A percentile compares a stretch with the other conserved stretches of the same genome.
Conservation (phyloP, 2,888 invertebrate genomes). For the Apamea sordens region DNA sequence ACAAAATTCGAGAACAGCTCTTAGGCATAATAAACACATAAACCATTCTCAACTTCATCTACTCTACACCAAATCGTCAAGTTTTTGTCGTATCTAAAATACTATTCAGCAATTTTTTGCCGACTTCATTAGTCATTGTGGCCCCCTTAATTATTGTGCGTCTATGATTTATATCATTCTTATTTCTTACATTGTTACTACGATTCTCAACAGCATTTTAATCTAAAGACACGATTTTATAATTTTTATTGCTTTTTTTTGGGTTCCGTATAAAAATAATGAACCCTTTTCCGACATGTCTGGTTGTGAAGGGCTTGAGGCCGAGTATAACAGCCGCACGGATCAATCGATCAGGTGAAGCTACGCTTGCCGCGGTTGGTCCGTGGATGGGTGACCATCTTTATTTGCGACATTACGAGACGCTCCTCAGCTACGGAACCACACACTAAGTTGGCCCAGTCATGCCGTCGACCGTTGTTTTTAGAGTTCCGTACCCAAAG, state of each 20-base stretch:
- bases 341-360: too few relatives aligned
- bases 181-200: constrained; percentile 66
- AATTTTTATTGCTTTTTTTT: constrained; percentile 42
- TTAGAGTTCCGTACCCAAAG: not conserved
- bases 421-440: constrained; percentile 10
- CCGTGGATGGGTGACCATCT: too few relatives aligned
- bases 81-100: constrained; percentile 65
- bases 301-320: too few relatives aligned
- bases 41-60: constrained; percentile 2
- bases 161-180: constrained; percentile 69
- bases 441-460: too few relatives aligned
- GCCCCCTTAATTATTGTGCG: constrained; percentile 81
- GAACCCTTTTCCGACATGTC: not conserved
- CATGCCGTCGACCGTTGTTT: constrained; percentile 13
- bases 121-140: constrained; percentile 83
- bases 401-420: not conserved
- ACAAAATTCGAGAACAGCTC: not conserved
- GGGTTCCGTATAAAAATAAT: not conserved
- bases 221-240: constrained; percentile 63
- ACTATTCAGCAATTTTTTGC: constrained; percentile 80
- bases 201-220: constrained; percentile 59
- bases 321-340: too few relatives aligned
- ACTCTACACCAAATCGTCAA: constrained; percentile 44
- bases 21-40: constrained; percentile 37
- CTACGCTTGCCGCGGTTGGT: too few relatives aligned